Base-by-base conservation (phyloP, 2,113 vertebrate genomes). In the Casuarius casuarius region DNA sequence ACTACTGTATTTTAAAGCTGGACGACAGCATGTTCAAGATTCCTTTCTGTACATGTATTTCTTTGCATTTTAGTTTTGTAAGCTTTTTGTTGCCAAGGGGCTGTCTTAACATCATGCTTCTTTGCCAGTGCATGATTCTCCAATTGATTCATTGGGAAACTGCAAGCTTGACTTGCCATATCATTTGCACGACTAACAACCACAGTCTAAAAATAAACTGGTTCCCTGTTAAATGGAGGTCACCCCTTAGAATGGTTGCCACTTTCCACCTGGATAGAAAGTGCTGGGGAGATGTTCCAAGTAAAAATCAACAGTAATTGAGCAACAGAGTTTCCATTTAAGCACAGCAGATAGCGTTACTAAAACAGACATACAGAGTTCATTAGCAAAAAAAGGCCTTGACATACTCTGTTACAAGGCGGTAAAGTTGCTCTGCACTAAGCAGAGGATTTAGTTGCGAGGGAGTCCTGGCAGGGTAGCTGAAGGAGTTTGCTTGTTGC, bases 221-320 rank as follows among this genome's bases (percentile, higher is more conserved):
- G 5, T 85, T 95, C 91, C 46, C 82, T 95, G 90, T 90, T 70
- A 85, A 58, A 91, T 79, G 68, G 94, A 92, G 87, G 84, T 76
- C 78, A 94, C 44, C 20, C 40, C 76, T 87, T 79, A 52, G 40
- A 83, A 25, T 48, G 44, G 62, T 66, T 91, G 54, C 54, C 31
- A 76, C 71, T 90, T 96, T 94, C 72, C 79, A 95, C 89, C 78
- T 93, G 82, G 77, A 95, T 78, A 4, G 6, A 74, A 94, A 93
- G 58, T 73, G 44, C 59, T 46, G 54, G 44, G 70, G 75, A 94
- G 61, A 66, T 75, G 58, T 89, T 95, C 87, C 74, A 73, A 91
- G 82, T 51, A 42, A 95, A 96, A 95, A 94, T 85, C 82, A 97
- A 59, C 58, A 74, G 42, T 59, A 92, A 88, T 77, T 88, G 78